Conservation (phyloP, 2,797 vertebrate species). For the Glossophaga mutica region DNA sequence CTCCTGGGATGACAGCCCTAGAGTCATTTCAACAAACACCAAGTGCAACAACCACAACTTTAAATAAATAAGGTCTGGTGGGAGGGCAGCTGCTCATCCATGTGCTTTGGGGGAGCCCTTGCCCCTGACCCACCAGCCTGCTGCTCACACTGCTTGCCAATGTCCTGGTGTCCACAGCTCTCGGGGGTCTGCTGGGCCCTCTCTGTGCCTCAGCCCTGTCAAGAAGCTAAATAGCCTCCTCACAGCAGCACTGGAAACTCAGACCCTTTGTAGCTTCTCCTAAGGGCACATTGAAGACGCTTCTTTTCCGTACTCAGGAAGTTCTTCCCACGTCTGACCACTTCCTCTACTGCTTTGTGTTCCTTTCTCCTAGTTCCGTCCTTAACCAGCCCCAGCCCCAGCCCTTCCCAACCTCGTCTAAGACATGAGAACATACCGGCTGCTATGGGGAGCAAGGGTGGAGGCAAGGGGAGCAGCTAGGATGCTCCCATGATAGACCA, state of each 20-base stretch:
- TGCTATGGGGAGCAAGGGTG: neutral
- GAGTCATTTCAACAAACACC: conserved; percentile 39
- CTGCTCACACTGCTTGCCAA: neutral
- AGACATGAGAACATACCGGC: neutral
- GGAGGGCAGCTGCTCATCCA: neutral
- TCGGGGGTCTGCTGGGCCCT: neutral
- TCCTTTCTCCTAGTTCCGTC: neutral
- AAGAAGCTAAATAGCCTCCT: neutral
- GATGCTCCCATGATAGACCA: neutral
- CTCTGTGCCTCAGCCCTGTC: fast-evolving
- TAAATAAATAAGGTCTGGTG: neutral
- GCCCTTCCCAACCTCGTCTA: neutral
- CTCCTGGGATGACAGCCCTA: neutral
- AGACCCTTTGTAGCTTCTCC: neutral
- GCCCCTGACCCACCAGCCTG: neutral
- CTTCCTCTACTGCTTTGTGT: neutral
- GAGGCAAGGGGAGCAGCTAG: neutral
- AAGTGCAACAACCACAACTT: neutral
- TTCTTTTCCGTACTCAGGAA: neutral
- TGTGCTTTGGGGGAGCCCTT: neutral
- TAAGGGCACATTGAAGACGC: neutral
- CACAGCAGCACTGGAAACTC: neutral
- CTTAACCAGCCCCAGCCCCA: neutral
- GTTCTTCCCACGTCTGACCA: neutral
- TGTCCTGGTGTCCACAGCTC: neutral